phyloP scores from a whole-genome alignment of 2,888 invertebrate genomes.

The Leucania comma region DNA sequence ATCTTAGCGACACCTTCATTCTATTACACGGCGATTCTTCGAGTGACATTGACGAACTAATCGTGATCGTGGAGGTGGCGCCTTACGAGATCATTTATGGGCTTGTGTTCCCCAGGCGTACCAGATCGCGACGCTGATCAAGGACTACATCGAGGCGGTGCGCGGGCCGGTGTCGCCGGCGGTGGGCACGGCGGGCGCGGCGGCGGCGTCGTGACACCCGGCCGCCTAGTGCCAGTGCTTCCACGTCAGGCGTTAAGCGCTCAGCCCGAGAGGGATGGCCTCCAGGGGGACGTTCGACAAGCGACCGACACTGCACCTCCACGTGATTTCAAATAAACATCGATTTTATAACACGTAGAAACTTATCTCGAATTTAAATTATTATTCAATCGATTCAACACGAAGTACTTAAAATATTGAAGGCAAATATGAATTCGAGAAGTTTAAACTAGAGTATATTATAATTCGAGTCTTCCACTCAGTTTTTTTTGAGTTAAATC shows the following conservation, averaged over 20 bases:
- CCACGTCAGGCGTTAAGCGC: slow-evolving; percentile 84
- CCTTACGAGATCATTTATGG: too few species aligned
- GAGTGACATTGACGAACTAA: too few species aligned
- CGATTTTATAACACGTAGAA: slow-evolving; percentile 16
- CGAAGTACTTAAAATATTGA: slow-evolving; percentile 41
- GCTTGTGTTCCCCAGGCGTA: slow-evolving; percentile 92
- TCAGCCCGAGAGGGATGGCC: slow-evolving; percentile 11
- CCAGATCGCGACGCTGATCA: slow-evolving; percentile 97
- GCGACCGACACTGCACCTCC: slow-evolving; percentile 44
- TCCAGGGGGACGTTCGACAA: slow-evolving; percentile 26
- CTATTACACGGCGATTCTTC: too few species aligned
- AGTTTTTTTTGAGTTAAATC: slow-evolving; percentile 41
- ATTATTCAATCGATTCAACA: slow-evolving; percentile 14
- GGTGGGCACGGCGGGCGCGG: slow-evolving; percentile 70
- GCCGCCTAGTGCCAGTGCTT: slow-evolving; percentile 90
- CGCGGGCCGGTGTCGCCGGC: slow-evolving; percentile 89
- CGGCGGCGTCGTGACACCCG: slow-evolving; percentile 84
- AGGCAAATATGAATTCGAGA: slow-evolving; percentile 46
- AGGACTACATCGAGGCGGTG: slow-evolving; percentile 93
- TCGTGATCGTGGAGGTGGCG: too few species aligned
- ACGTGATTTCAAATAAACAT: slow-evolving; percentile 44
- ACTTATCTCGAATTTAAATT: slow-evolving; percentile 36
- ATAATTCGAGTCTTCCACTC: slow-evolving; percentile 61
- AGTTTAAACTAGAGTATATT: slow-evolving; percentile 27
- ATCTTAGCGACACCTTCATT: too few species aligned